Evolutionary conservation across 2,888 invertebrate species (phyloP).

Genomic region (Altica lythri): DNA sequence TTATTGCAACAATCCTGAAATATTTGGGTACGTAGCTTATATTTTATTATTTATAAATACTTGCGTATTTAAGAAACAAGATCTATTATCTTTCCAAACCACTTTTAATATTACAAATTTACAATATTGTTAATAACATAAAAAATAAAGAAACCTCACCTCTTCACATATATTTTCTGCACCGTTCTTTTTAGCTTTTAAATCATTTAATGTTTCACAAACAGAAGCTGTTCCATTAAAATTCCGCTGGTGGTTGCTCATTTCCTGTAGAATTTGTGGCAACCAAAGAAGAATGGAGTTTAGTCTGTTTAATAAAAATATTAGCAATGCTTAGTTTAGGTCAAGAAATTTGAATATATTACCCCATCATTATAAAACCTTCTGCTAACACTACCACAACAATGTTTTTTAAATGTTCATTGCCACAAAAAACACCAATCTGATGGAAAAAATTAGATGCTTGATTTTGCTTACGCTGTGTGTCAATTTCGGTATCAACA

Average conservation of each 20-base stretch:
- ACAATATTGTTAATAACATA: too few relatives aligned
- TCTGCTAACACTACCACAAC: neutral
- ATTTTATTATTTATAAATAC: too few relatives aligned
- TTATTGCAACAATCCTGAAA: too few relatives aligned
- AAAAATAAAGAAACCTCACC: too few relatives aligned
- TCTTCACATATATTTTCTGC: neutral
- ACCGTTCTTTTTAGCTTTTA: neutral
- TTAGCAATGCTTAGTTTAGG: too few relatives aligned
- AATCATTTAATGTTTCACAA: constrained; percentile 2
- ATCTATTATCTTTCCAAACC: too few relatives aligned
- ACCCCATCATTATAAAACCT: neutral
- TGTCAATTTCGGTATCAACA: neutral
- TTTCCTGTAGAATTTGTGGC: constrained; percentile 12
- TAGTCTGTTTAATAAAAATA: too few relatives aligned
- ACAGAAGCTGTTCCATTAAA: neutral
- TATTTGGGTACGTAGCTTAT: too few relatives aligned
- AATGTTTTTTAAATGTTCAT: neutral
- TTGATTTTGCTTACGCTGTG: neutral
- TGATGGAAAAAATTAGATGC: neutral
- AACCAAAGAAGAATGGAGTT: constrained; percentile 10
- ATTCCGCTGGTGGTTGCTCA: neutral
- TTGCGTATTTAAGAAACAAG: too few relatives aligned
- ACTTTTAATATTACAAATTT: too few relatives aligned
- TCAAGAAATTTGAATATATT: neutral
- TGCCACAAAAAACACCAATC: neutral